A percentile compares a stretch with the other conserved stretches of the same genome.
Evolutionary conservation across 2,113 vertebrate species (phyloP).

Genomic region (Prolemur simus): DNA sequence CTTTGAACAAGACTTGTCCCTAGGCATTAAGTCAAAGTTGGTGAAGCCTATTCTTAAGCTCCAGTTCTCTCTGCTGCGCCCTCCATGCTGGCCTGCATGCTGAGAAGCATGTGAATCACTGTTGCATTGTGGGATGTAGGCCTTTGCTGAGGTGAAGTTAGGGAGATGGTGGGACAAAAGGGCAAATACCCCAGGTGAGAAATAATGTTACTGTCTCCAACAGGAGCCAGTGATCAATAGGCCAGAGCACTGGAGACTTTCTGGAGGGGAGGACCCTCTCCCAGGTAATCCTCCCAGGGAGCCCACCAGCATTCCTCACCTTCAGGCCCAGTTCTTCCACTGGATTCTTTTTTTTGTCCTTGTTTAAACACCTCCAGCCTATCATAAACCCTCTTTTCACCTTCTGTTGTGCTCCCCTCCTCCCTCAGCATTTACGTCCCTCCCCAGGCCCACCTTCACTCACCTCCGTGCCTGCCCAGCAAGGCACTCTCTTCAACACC

Average conservation of each 20-base stretch:
- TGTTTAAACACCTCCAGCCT: neutral
- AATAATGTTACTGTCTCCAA: conserved; percentile 2
- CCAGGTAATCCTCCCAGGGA: neutral
- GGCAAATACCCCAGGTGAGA: neutral
- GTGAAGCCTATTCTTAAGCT: neutral
- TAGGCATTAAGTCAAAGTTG: neutral
- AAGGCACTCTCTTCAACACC: neutral
- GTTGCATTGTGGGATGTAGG: neutral
- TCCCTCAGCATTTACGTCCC: neutral
- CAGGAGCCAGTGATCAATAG: neutral
- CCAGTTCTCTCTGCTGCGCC: neutral
- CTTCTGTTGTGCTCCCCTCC: neutral
- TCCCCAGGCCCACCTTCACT: neutral
- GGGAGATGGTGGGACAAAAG: neutral
- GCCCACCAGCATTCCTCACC: neutral
- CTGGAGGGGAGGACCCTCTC: neutral
- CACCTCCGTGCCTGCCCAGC: conserved; percentile 1
- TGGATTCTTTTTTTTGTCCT: neutral
- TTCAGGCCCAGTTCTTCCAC: neutral
- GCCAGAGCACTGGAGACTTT: neutral
- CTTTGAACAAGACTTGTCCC: neutral
- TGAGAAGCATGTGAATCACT: neutral
- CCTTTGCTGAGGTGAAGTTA: neutral
- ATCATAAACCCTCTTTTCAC: neutral
- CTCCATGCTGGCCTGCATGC: neutral